Base-by-base conservation (phyloP, 2,888 invertebrate species). In the Thereva unica region DNA sequence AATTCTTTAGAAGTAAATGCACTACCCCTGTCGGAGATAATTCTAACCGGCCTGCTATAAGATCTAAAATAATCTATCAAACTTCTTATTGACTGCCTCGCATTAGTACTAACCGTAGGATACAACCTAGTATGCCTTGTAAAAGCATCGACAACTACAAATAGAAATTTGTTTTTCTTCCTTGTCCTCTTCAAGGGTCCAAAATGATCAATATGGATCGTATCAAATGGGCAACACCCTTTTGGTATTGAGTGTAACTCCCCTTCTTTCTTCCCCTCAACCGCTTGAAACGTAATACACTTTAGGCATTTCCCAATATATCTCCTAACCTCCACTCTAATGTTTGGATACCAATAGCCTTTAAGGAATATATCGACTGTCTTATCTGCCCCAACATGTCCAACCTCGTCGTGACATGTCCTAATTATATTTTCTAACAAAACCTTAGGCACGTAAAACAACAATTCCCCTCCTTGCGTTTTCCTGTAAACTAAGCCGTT, bases 11-110 rank as follows among this genome's bases (percentile, higher is more conserved):
- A 23, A 23, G 23, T 69, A 64, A 78, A 81, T 8, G 74, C 73
- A 12, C 75, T 74, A n/a, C 80, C 79, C 38, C 76, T 68, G 67
- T 82, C 80, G 1, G 75, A 74, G 4, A 80, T 74, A 4, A 80
- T 70, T 4, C 74, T 66, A 5, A 75, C 66, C 35, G 75, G 71
- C 12, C 50, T 47, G 44, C 71, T 70, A 42, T 71, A 73, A 6
- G 34, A 7, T n/a, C 7, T 3, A 52, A 72, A 72, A 69, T 71
- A 71, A 2, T 44, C 68, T 55, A 73, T 38, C 5, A 78, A 54
- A 10, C 70, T 69, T 59, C 64, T 71, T 37, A 78, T 71, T 0
- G 73, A 74, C 5, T 71, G 71, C 55, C 67, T 69, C 1, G 74
- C 71, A 63, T 73, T 74, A 2, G 76, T 77, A 55, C 70, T 73